Base-by-base conservation (phyloP, 2,113 vertebrate genomes). In the Xiphophorus hellerii region DNA sequence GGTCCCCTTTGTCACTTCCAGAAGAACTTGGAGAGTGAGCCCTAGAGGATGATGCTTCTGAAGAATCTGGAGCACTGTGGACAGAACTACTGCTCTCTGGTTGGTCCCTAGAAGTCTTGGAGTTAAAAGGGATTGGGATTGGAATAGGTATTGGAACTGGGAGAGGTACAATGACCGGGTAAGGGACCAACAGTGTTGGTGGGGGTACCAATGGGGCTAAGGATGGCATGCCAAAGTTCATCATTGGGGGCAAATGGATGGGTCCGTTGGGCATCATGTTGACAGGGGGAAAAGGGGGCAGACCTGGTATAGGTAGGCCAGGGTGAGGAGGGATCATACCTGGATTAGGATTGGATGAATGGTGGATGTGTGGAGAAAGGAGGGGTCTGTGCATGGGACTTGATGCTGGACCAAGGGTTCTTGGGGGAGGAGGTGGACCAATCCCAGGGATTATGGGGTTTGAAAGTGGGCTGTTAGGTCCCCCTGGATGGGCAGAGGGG, bases 111-210 rank as follows among this genome's bases (percentile, higher is more conserved):
- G 95, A 95, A 76, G 94, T 92, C 89, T 97, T 97, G 86, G 97
- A 96, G 92, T 95, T 96, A 0, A 94, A 94, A 62, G 97, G 98
- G 80, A 99, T 96, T 68, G 98, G 98, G 25, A 99, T 97, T 9
- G 98, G 98, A 78, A 99, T 98, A 42, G 98, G 97, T 82, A 99
- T 97, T 69, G 98, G 98, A 60, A 99, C 97, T 0, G 98, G 98
- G 78, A 99, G 93, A 42, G 98, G 98, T 68, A 99, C 98, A 76
- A 99, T 99, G 69, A 99, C 96, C 3, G 98, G 98, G 85, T 99
- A 99, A 73, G 98, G 98, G 93, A 99, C 98, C 87, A 99, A 93
- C 60, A 99, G 94, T 82, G 97, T 99, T 0, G 98, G 97, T 37
- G 98, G 98, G 77, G 98, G 98, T 89, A 99, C 98, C 86, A 99